Evolutionary conservation across 1,140 invertebrate species (phyloP).

Genomic region (Drosophila grimshawi): DNA sequence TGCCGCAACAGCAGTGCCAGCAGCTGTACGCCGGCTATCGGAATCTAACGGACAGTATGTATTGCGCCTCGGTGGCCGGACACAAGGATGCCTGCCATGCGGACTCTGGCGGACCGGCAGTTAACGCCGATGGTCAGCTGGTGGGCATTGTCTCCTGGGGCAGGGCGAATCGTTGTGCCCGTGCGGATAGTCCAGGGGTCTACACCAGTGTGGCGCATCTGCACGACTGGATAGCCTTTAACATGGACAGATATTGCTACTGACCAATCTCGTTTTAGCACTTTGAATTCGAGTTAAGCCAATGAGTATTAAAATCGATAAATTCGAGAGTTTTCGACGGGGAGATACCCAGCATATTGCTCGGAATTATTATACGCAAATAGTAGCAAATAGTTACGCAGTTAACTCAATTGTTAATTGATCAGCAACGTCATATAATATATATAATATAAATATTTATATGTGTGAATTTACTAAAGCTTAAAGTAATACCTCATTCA

Average conservation of each 20-base stretch:
- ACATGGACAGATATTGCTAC: slow-evolving; percentile 57
- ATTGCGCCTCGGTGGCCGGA: slow-evolving; percentile 85
- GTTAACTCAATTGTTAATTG: no score
- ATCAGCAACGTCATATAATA: no score
- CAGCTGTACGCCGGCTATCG: slow-evolving; percentile 52
- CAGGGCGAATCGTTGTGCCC: slow-evolving; percentile 86
- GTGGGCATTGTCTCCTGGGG: slow-evolving; percentile 91
- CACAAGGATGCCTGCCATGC: slow-evolving; percentile 87
- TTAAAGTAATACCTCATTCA: no score
- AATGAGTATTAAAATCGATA: slow-evolving; percentile 28
- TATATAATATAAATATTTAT: no score
- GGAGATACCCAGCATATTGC: no score
- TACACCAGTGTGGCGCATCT: slow-evolving; percentile 86
- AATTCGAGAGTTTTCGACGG: background rate
- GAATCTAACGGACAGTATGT: slow-evolving; percentile 84
- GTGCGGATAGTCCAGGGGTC: slow-evolving; percentile 86
- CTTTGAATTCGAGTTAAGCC: background rate
- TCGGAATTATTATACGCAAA: no score
- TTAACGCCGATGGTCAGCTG: slow-evolving; percentile 84
- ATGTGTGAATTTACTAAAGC: no score
- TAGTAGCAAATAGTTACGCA: no score
- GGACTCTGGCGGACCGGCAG: slow-evolving; percentile 88
- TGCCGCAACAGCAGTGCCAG: slow-evolving; percentile 47
- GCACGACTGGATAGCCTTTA: slow-evolving; percentile 74
- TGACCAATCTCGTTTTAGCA: background rate